Evolutionary conservation across 2,888 invertebrate species (phyloP).

Genomic region (Eupithecia abbreviata): DNA sequence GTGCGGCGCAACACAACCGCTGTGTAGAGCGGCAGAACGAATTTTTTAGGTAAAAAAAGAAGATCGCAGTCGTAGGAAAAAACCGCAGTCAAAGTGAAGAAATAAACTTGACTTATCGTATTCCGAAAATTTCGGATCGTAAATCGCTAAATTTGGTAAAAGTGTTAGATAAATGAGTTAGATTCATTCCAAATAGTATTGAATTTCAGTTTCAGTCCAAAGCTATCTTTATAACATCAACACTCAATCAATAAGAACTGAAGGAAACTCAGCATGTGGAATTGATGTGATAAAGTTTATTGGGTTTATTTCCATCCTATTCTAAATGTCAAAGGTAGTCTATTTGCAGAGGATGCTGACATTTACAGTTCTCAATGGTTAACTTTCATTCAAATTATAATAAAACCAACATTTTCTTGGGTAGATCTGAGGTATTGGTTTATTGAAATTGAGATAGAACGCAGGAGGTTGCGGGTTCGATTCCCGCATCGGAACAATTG

Average conservation of each 20-base stretch:
- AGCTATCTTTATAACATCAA: background rate
- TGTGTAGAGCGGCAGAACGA: too few species aligned
- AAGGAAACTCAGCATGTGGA: slow-evolving; percentile 7
- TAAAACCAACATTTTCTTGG: background rate
- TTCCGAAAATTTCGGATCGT: background rate
- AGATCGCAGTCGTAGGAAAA: too few species aligned
- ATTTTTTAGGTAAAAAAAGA: too few species aligned
- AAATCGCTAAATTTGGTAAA: background rate
- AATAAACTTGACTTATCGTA: slow-evolving; percentile 1
- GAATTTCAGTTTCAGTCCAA: background rate
- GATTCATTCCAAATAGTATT: background rate
- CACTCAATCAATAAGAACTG: background rate
- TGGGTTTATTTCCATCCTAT: slow-evolving; percentile 24
- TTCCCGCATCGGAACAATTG: too few species aligned
- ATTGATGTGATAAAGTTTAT: slow-evolving; percentile 25
- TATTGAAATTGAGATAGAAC: background rate
- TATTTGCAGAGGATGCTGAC: slow-evolving; percentile 11
- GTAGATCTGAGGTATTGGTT: background rate
- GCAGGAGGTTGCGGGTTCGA: too few species aligned
- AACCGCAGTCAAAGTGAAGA: too few species aligned
- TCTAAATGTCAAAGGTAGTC: slow-evolving; percentile 34
- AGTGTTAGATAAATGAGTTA: background rate
- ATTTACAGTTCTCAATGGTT: slow-evolving; percentile 14
- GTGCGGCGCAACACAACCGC: too few species aligned
- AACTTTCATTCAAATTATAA: background rate